Percentiles rank a stretch among this genome's conserved stretches.
These are phyloP conservation scores for Diprion similis DNA, from an alignment of 1,140 invertebrate genomes.

Conservation along the genomic window DNA sequence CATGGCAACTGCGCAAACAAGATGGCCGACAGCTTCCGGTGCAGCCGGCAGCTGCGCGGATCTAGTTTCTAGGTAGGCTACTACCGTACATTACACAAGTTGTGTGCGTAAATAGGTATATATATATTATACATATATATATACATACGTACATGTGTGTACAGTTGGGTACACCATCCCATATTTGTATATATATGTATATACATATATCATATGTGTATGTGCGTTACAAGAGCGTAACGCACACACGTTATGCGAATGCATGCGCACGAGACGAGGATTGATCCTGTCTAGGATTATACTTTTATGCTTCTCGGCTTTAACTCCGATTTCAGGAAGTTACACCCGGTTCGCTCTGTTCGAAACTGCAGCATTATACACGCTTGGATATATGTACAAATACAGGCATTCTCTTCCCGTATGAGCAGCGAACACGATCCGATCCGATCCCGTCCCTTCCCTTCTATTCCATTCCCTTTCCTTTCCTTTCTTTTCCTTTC, in stretches of 20 bases:
- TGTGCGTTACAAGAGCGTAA: neutral
- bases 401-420: neutral
- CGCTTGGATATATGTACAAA: neutral
- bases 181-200: neutral
- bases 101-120: slow-evolving; percentile 8
- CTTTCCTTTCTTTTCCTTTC: neutral
- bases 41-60: slow-evolving; percentile 54
- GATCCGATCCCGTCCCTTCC: neutral
- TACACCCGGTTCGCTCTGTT: neutral
- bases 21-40: slow-evolving; percentile 61
- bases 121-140: too few species aligned
- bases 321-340: slow-evolving; percentile 5
- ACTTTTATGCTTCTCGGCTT: slow-evolving; percentile 5
- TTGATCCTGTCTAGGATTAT: slow-evolving; percentile 7
- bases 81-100: neutral
- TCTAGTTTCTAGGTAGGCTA: slow-evolving; percentile 55
- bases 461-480: neutral
- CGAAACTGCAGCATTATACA: too few species aligned
- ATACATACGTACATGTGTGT: neutral
- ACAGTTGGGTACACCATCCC: neutral
- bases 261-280: neutral
- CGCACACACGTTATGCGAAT: neutral
- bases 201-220: neutral
- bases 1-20: slow-evolving; percentile 62
- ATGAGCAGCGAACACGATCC: neutral